These are phyloP conservation scores for Geotrupes spiniger DNA, from an alignment of 2,888 invertebrate genomes.

Conservation along the genomic window DNA sequence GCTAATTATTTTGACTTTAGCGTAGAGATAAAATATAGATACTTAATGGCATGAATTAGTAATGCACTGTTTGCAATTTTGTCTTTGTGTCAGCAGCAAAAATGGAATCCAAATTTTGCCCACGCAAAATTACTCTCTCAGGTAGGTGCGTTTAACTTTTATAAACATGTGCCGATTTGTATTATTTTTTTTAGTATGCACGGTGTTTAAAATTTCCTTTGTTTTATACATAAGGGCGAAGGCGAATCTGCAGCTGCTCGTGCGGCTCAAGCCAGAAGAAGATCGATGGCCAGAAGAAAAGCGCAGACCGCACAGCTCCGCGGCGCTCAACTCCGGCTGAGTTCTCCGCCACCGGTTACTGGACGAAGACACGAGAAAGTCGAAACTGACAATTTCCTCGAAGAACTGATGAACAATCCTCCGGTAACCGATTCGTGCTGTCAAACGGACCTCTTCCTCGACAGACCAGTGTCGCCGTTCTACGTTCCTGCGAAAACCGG, in stretches of 20 bases:
- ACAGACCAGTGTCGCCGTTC: slow-evolving; percentile 76
- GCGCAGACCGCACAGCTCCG: slow-evolving; percentile 59
- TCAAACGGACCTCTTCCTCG: slow-evolving; percentile 78
- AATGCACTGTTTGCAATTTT: slow-evolving; percentile 17
- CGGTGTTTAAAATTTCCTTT: no score
- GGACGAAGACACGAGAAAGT: slow-evolving; percentile 83
- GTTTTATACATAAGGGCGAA: slow-evolving; percentile 45
- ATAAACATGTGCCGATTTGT: slow-evolving; percentile 9
- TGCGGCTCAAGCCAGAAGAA: slow-evolving; percentile 65
- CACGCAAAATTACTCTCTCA: slow-evolving; percentile 56
- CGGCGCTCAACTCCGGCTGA: slow-evolving; percentile 54
- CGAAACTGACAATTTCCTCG: slow-evolving; percentile 87
- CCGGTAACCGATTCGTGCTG: slow-evolving; percentile 74
- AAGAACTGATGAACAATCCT: slow-evolving; percentile 77
- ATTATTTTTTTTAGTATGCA: slow-evolving; percentile 3
- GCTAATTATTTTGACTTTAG: no score
- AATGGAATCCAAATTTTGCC: slow-evolving; percentile 57
- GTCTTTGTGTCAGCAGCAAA: slow-evolving; percentile 43
- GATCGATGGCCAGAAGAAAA: slow-evolving; percentile 71
- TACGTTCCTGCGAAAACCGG: slow-evolving; percentile 80
- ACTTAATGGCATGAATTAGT: slow-evolving; percentile 1
- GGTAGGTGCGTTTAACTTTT: slow-evolving; percentile 36
- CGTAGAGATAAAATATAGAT: no score
- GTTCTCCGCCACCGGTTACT: slow-evolving; percentile 76
- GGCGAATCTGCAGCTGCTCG: slow-evolving; percentile 55